Conservation (phyloP, 2,113 vertebrate species). For the Rallus limicola region DNA sequence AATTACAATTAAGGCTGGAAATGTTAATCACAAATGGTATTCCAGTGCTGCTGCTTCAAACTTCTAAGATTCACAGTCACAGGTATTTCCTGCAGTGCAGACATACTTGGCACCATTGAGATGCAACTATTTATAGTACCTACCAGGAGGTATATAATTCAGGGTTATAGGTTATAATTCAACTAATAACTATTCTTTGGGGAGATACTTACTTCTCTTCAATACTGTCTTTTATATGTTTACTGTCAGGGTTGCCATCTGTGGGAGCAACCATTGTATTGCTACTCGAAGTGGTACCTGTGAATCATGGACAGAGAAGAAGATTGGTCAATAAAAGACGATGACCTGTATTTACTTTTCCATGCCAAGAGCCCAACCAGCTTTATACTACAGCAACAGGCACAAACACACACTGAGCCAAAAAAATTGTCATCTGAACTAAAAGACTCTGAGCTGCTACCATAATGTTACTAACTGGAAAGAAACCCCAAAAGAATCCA, state of each 20-base stretch:
- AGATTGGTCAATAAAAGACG: neutral
- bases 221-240: conserved; percentile 88
- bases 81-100: neutral
- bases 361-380: neutral
- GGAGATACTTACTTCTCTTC: conserved; percentile 87
- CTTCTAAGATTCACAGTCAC: neutral
- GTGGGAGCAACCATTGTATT: conserved; percentile 97
- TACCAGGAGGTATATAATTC: neutral
- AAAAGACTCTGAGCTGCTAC: neutral
- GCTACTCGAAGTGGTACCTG: conserved; percentile 98
- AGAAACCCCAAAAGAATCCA: neutral
- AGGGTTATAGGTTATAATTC: neutral
- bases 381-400: neutral
- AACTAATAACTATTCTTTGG: neutral
- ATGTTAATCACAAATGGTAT: neutral
- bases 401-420: neutral
- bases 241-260: conserved; percentile 86
- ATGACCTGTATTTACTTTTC: neutral
- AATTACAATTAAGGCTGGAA: neutral
- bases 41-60: neutral
- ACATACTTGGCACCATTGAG: neutral
- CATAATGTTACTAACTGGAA: neutral
- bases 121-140: neutral
- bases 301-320: neutral
- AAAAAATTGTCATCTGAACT: neutral